Percentiles rank a stretch among this genome's conserved stretches.
Conservation (phyloP, 2,113 vertebrate species). For the Percopsis transmontana region DNA sequence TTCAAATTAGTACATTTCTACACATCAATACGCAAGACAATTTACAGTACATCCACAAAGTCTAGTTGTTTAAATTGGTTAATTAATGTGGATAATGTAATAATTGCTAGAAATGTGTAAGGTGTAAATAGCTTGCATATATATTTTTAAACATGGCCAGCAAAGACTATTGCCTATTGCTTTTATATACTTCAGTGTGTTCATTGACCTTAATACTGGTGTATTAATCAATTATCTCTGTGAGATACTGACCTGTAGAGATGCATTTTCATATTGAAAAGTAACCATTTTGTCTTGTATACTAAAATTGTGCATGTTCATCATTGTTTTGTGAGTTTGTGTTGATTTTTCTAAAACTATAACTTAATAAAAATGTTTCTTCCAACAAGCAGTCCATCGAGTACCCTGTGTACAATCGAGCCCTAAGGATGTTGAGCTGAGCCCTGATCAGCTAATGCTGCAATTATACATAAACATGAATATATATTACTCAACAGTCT, state of each 20-base stretch:
- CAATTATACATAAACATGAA: too few relatives aligned
- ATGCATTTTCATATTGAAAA: slow-evolving; percentile 98
- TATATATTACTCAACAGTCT: too few relatives aligned
- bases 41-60: slow-evolving; percentile 35
- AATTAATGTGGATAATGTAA: slow-evolving; percentile 30
- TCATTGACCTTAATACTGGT: slow-evolving; percentile 78
- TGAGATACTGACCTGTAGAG: slow-evolving; percentile 86
- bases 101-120: slow-evolving; percentile 37
- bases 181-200: slow-evolving; percentile 71
- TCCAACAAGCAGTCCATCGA: slow-evolving; percentile 38
- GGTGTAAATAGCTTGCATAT: slow-evolving; percentile 79
- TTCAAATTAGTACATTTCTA: slow-evolving; percentile 30
- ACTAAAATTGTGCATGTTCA: slow-evolving; percentile 92
- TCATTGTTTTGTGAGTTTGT: slow-evolving; percentile 82
- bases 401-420: too few relatives aligned
- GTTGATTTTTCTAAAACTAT: slow-evolving; percentile 80
- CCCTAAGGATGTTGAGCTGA: too few relatives aligned
- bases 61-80: slow-evolving; percentile 34
- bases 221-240: slow-evolving; percentile 89
- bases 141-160: slow-evolving; percentile 72
- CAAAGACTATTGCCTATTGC: slow-evolving; percentile 59
- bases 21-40: slow-evolving; percentile 34
- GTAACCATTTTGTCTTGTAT: slow-evolving; percentile 89
- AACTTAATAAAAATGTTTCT: slow-evolving; percentile 83
- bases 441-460: too few relatives aligned